Evolutionary conservation across 2,797 vertebrate species (phyloP).

Genomic region (Enteromius mattozi): DNA sequence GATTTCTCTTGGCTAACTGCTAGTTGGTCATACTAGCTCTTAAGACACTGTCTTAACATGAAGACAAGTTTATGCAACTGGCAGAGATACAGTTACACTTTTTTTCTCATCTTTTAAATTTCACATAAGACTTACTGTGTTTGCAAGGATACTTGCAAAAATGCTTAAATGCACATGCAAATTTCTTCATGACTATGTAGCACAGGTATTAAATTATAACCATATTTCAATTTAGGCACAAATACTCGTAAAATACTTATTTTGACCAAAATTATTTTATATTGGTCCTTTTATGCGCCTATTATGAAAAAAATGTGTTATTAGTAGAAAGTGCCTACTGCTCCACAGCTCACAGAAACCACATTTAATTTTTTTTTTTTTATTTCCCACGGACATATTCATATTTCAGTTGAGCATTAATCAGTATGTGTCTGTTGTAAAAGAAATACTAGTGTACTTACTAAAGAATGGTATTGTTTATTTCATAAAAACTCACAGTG

Average conservation of each 20-base stretch:
- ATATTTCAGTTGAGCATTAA: no score
- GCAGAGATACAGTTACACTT: neutral
- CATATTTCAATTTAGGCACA: neutral
- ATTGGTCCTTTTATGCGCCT: neutral
- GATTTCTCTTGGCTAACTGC: no score
- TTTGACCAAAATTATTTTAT: neutral
- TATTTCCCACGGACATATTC: neutral
- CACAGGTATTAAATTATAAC: neutral
- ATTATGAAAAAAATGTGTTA: no score
- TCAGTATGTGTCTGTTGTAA: neutral
- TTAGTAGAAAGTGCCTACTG: neutral
- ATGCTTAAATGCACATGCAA: no score
- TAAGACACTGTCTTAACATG: no score
- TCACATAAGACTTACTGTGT: neutral
- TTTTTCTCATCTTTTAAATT: neutral
- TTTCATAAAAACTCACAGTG: slow-evolving; percentile 76
- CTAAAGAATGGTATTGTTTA: neutral
- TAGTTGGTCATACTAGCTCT: no score
- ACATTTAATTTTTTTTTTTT: neutral
- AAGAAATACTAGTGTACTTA: neutral
- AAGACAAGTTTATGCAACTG: no score
- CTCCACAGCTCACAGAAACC: neutral
- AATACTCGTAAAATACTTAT: neutral
- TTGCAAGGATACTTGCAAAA: no score
- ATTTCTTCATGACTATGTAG: no score